Base-by-base conservation (phyloP, 2,113 vertebrate genomes). In the Toxostoma redivivum region DNA sequence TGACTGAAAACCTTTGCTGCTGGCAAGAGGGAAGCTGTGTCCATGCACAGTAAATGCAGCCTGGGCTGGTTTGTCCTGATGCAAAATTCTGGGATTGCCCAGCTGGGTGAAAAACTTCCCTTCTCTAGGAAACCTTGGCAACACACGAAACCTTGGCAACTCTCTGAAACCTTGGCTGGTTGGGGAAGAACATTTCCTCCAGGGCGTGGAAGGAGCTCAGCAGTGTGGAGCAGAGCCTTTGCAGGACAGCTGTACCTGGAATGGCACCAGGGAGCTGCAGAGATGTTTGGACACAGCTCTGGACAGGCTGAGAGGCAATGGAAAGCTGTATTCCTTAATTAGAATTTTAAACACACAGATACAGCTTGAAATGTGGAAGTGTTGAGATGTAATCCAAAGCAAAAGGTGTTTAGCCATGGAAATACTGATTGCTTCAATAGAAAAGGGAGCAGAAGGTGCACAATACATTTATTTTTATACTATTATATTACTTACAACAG, bases 171-270 rank as follows among this genome's bases (percentile, higher is more conserved):
- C 0, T 5, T 20, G 61, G 19, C 22, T 51, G 8, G 25, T 15
- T 86, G 61, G 37, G 53, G n/a, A 60, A 47, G 23, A 69, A 24
- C 11, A 3, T 53, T 51, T 74, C 27, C 51, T 51, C 16, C 27
- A 1, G 5, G 38, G 18, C 40, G 1, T 8, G 42, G 64, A 62
- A 58, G 69, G 31, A 58, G 58, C 45, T 88, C 0, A 0, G 5
- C 19, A 7, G 31, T 5, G 7, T 40, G 56, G 21, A 82, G 28
- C 27, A 35, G 38, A 77, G 72, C 45, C 78, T 56, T 30, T 0
- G 1, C 2, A 10, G 60, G 37, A 40, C 48, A 54, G 47, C 33
- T 67, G 1, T 50, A 17, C 47, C 47, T 47, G 33, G 33, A 60
- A 30, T 21, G 23, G 66, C 50, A 81, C 15, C 38, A 23, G 31